Percentiles rank a stretch among this genome's conserved stretches.
phyloP scores from a whole-genome alignment of 1,140 invertebrate genomes.

The Holotrichia oblita region DNA sequence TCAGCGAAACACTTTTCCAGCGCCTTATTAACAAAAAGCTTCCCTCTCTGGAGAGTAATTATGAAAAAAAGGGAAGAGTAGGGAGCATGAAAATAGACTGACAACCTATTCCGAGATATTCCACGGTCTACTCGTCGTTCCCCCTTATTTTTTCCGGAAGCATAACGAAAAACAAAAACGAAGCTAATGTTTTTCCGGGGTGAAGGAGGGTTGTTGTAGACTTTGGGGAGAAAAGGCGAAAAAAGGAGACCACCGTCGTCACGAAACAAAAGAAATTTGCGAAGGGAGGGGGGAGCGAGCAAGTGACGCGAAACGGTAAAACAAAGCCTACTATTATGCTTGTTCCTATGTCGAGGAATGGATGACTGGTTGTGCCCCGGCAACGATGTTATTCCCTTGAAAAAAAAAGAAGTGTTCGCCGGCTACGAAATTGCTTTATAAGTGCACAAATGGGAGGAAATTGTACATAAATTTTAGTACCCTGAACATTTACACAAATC shows the following conservation, averaged over 20 bases:
- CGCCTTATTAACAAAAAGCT: background rate
- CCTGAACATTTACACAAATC: conserved; percentile 8
- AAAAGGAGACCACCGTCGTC: background rate
- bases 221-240: background rate
- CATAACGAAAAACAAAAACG: background rate
- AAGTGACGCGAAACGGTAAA: background rate
- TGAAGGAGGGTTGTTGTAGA: background rate
- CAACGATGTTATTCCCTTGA: background rate
- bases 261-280: background rate
- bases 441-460: conserved; percentile 11
- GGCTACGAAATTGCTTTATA: background rate
- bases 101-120: background rate
- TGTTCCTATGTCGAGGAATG: too few species aligned
- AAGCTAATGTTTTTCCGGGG: background rate
- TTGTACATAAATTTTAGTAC: conserved; percentile 18
- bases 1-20: background rate
- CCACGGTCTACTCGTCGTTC: background rate
- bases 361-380: background rate
- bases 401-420: background rate
- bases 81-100: background rate
- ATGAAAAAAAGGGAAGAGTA: background rate
- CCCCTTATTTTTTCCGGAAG: background rate
- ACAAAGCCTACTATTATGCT: background rate
- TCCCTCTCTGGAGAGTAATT: background rate
- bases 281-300: background rate